Conservation (phyloP, 2,797 vertebrate species). For the Takifugu ocellatus region DNA sequence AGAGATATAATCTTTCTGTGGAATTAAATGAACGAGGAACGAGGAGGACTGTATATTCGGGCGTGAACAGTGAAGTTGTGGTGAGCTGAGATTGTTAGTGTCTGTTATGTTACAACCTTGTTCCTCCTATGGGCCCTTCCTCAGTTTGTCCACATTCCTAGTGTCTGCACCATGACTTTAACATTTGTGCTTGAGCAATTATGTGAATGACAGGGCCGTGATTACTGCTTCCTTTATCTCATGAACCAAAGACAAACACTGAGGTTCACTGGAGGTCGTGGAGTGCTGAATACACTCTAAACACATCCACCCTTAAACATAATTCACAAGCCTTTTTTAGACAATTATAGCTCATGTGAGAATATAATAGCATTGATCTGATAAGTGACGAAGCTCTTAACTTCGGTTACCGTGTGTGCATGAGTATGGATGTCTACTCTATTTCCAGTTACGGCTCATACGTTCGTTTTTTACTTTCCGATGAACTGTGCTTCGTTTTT, state of each 20-base stretch:
- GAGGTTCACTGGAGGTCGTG: slow-evolving; percentile 30
- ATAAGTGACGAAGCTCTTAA: too few species aligned
- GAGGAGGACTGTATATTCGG: background rate
- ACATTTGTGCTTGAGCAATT: slow-evolving; percentile 18
- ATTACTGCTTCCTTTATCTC: slow-evolving; percentile 41
- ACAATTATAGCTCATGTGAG: slow-evolving; percentile 3
- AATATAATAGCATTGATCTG: background rate
- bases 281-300: slow-evolving; percentile 14
- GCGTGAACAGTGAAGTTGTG: slow-evolving; percentile 31
- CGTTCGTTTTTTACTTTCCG: too few species aligned
- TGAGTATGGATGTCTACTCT: too few species aligned
- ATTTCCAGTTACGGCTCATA: too few species aligned
- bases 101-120: slow-evolving; percentile 18
- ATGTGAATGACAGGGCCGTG: slow-evolving; percentile 38
- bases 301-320: slow-evolving; percentile 15
- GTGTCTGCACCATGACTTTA: slow-evolving; percentile 13
- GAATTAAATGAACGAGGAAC: background rate
- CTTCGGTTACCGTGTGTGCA: too few species aligned
- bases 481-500: background rate
- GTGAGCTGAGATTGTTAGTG: slow-evolving; percentile 37
- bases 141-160: slow-evolving; percentile 31
- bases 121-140: slow-evolving; percentile 9
- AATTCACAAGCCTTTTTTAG: slow-evolving; percentile 6
- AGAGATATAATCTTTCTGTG: slow-evolving; percentile 1
- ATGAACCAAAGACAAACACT: slow-evolving; percentile 39